Conservation (phyloP, 2,797 vertebrate genomes). For the Eulemur coronatus region DNA sequence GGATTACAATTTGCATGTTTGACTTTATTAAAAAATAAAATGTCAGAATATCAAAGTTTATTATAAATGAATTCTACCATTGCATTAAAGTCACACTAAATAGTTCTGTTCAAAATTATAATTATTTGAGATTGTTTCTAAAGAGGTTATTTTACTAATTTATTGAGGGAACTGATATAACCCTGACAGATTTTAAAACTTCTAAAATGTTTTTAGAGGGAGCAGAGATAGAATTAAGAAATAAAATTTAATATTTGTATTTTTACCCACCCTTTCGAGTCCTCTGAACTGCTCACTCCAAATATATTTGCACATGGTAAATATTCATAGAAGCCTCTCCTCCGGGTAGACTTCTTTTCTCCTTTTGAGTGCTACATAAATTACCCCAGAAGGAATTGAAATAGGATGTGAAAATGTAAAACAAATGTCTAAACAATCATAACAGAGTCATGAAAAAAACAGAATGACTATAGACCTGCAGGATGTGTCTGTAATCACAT, state of each 20-base stretch:
- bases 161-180: neutral
- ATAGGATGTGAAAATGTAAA: constrained; percentile 16
- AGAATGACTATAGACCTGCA: neutral
- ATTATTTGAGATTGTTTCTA: neutral
- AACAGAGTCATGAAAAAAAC: neutral
- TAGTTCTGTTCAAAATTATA: neutral
- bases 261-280: neutral
- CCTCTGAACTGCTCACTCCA: neutral
- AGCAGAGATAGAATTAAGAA: neutral
- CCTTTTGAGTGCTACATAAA: neutral
- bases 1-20: neutral
- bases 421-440: neutral
- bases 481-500: neutral
- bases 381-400: neutral
- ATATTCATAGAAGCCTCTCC: constrained; percentile 27
- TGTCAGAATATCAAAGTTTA: neutral
- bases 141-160: constrained; percentile 4
- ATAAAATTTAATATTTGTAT: neutral
- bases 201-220: neutral
- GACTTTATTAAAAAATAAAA: constrained; percentile 28
- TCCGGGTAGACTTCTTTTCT: neutral
- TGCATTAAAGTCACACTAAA: neutral
- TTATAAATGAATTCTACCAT: constrained; percentile 16
- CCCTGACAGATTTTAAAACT: neutral
- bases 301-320: constrained; percentile 2